A percentile compares a stretch with the other conserved stretches of the same genome.
phyloP scores from a whole-genome alignment of 1,140 invertebrate genomes.

The Acromyrmex charruanus region DNA sequence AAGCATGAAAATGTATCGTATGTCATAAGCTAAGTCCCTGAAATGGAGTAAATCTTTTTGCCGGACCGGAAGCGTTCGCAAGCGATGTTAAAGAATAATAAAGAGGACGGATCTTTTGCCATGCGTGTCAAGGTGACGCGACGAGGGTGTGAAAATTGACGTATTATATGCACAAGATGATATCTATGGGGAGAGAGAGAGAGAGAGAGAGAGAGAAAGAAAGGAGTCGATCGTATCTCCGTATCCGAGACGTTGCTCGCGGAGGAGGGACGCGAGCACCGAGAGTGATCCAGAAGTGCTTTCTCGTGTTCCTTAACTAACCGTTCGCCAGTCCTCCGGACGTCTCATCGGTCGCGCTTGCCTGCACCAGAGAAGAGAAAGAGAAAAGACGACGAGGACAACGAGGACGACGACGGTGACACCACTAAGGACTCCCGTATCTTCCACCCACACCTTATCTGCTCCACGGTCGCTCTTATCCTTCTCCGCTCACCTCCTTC shows the following conservation, averaged over 20 bases:
- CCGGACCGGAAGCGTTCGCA: not conserved
- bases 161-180: constrained; percentile 82
- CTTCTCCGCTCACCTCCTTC: not conserved
- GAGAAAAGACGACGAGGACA: constrained; percentile 24
- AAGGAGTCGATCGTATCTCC: constrained; percentile 72
- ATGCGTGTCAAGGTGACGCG: constrained; percentile 61
- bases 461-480: constrained; percentile 26
- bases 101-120: constrained; percentile 49
- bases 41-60: not conserved
- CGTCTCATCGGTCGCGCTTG: constrained; percentile 72
- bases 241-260: constrained; percentile 69
- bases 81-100: constrained; percentile 15
- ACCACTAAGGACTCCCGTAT: constrained; percentile 60
- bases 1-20: no score
- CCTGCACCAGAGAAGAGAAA: constrained; percentile 30
- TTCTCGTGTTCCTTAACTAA: constrained; percentile 86
- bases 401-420: constrained; percentile 53
- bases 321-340: constrained; percentile 76
- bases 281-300: constrained; percentile 85
- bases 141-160: constrained; percentile 85
- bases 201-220: constrained; percentile 26
- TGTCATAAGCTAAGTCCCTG: no score
- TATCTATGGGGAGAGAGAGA: constrained; percentile 72
- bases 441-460: constrained; percentile 45
- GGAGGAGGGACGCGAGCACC: constrained; percentile 76